Base-by-base conservation (phyloP, 2,888 invertebrate species). In the Lepidochrysops patricia region DNA sequence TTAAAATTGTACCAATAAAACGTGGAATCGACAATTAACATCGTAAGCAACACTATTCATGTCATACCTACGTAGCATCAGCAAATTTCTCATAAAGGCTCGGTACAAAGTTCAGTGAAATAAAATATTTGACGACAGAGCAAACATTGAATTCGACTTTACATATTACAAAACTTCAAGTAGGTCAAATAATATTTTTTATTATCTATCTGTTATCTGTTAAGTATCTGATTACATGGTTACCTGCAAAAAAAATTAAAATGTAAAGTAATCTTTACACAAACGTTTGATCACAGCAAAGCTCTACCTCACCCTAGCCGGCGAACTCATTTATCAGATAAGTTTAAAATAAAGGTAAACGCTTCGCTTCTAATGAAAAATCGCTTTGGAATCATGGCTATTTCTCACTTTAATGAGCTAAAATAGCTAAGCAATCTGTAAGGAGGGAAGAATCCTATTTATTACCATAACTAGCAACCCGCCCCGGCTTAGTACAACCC, bases 401-500 rank as follows among this genome's bases (percentile, higher is more conserved):
- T 37, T 57, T 43, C 26, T 57, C 43, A 43, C 57, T 57, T 43
- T 57, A 57, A 57, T 27, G 57, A 57, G 37, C 15, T 26, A 27
- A 27, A 57, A 57, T 27, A 12, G 43, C 43, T 27, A 7, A 26
- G 57, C 27, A 25, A 43, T 37, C 57, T 43, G 43, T 57, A 37
- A 57, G 27, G 26, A 25, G 62, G 56, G 59, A 63, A 63, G 63
- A 57, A 67, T 68, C 62, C 63, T 65, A 64, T 64, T 64, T 65
- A 65, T 61, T 60, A 60, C 67, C 65, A 61, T 68, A 66, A 65
- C n/a, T n/a, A n/a, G n/a, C n/a, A n/a, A n/a, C n/a, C n/a, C n/a
- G n/a, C n/a, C n/a, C n/a, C n/a, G n/a, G n/a, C n/a, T n/a, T n/a
- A n/a, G n/a, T n/a, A n/a, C n/a, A n/a, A n/a, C n/a, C n/a, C n/a